Evolutionary conservation across 2,888 invertebrate species (phyloP).

Genomic region (Onthophagus sagittarius): DNA sequence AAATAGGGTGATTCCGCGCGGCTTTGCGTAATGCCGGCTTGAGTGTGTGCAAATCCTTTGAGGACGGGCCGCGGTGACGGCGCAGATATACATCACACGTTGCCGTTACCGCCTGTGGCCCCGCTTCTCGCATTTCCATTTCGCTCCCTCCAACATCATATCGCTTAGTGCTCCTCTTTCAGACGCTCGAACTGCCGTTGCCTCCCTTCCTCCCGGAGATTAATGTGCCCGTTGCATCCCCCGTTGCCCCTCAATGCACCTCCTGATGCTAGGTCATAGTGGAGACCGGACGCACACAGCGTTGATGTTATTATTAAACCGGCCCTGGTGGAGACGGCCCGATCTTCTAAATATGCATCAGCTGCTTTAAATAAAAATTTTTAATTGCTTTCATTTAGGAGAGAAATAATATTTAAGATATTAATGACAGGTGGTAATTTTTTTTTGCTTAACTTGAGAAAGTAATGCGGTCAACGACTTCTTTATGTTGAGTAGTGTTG

Average conservation of each 20-base stretch:
- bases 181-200: not conserved
- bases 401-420: not conserved
- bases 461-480: not conserved
- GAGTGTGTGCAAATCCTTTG: conserved; percentile 16
- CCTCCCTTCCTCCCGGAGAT: not conserved
- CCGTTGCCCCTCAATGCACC: not conserved
- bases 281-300: not conserved
- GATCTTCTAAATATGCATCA: not conserved
- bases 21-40: conserved; percentile 9
- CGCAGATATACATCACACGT: conserved; percentile 10
- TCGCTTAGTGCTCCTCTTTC: not conserved
- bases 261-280: not conserved
- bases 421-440: too few species aligned
- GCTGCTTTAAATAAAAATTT: not conserved
- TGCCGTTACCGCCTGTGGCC: not conserved
- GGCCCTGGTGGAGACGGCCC: not conserved
- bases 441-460: not conserved
- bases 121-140: not conserved
- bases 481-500: not conserved
- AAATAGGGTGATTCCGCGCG: conserved; percentile 15
- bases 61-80: conserved; percentile 6
- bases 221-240: not conserved
- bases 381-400: not conserved
- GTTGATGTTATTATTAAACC: not conserved
- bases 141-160: not conserved